phyloP scores from a whole-genome alignment of 2,113 vertebrate genomes.

The Chiloscyllium plagiosum region DNA sequence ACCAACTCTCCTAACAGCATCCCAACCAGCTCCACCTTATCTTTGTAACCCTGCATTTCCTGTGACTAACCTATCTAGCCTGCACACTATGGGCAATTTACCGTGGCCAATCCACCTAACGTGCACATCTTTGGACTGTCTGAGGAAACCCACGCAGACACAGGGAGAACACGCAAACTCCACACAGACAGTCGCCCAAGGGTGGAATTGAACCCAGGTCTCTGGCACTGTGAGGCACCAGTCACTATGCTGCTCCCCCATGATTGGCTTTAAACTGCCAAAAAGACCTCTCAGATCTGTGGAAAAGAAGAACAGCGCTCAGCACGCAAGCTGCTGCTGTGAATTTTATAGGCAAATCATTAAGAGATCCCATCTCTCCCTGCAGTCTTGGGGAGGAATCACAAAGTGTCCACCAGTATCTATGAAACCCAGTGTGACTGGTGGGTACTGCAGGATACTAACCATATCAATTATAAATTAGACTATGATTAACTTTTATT shows the following conservation, averaged over 20 bases:
- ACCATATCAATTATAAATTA: background rate
- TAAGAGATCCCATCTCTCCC: background rate
- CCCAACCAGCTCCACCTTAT: too few relatives aligned
- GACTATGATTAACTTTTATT: background rate
- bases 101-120: too few relatives aligned
- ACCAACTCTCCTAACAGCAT: too few relatives aligned
- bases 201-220: too few relatives aligned
- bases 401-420: background rate
- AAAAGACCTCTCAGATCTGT: background rate
- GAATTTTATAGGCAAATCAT: background rate
- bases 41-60: too few relatives aligned
- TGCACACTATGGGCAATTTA: too few relatives aligned
- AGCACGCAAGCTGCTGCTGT: background rate
- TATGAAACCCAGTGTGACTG: background rate
- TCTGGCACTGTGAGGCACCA: too few relatives aligned
- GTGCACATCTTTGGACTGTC: too few relatives aligned
- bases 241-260: background rate
- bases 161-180: too few relatives aligned
- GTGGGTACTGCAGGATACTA: background rate
- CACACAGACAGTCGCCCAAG: too few relatives aligned
- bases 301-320: background rate
- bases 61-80: too few relatives aligned
- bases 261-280: background rate
- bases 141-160: too few relatives aligned
- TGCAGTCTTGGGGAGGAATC: background rate